Conservation (phyloP, 2,797 vertebrate species). For the Halcyon smyrnensis region DNA sequence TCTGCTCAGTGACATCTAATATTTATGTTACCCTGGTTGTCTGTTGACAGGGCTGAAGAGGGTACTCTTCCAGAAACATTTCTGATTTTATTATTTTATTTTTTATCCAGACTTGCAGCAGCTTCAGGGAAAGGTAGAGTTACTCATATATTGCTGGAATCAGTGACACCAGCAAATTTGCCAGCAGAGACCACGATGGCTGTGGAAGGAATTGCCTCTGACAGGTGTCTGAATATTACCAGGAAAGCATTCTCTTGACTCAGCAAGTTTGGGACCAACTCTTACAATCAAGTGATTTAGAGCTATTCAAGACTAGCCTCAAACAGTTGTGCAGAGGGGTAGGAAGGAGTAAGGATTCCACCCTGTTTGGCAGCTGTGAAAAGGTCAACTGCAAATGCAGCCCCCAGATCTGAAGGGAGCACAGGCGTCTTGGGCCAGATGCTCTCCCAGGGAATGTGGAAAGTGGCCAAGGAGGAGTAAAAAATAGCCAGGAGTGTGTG, state of each 20-base stretch:
- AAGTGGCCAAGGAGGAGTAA: constrained; percentile 14
- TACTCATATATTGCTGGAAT: constrained; percentile 1
- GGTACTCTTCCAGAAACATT: background rate
- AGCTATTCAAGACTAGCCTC: constrained; percentile 29
- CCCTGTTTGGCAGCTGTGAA: constrained; percentile 25
- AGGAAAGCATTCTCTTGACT: constrained; percentile 26
- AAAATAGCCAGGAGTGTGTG: constrained; percentile 51
- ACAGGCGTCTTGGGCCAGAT: background rate
- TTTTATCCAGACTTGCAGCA: background rate
- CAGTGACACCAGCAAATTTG: background rate
- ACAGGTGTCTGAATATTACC: constrained; percentile 50
- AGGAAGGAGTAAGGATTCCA: constrained; percentile 41
- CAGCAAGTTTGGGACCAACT: constrained; percentile 11
- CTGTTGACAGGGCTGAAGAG: background rate
- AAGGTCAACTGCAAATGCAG: constrained; percentile 39
- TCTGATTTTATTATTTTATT: background rate
- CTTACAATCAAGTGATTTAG: constrained; percentile 29
- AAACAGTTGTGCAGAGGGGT: constrained; percentile 17
- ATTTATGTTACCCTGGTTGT: background rate
- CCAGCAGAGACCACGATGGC: background rate
- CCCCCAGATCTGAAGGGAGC: background rate
- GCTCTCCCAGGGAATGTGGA: constrained; percentile 20
- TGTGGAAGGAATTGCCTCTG: constrained; percentile 47
- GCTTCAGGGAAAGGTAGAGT: background rate
- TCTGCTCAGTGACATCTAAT: background rate